Base-by-base conservation (phyloP, 1,140 invertebrate species). In the Plodia interpunctella region DNA sequence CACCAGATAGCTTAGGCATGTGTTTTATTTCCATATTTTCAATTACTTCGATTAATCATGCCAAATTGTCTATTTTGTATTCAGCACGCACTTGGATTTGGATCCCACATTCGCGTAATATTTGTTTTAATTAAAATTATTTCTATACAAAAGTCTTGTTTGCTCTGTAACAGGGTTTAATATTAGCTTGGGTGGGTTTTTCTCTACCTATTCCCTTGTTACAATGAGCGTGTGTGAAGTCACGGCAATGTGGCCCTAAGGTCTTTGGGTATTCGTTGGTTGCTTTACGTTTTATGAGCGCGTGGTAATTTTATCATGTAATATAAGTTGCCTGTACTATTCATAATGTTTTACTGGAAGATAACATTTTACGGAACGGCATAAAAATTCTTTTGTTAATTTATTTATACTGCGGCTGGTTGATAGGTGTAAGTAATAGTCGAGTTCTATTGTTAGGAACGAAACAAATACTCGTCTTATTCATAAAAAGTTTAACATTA, bases 181-280 rank as follows among this genome's bases (percentile, higher is more conserved):
- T 72, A 77, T 75, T 74, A 72, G 63, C 70, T 66, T 51, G 63
- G 65, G 69, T 58, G 71, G 76, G 72, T 74, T 82, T 77, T 76
- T 79, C 68, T 83, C 68, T 83, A 80, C 78, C 75, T 80, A 76
- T 73, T 71, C 62, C 56, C 54, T 64, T 62, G 73, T 83, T 79
- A 70, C 58, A 59, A 66, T 70, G 60, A 70, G 76, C 74, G 78
- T 77, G 72, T 79, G 74, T 74, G 67, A 59, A 77, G 80, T 79
- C 78, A 83, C 80, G 74, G 74, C 74, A 72, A 74, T 66, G 66
- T 65, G 55, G 30, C 60, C 60, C 60, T 60, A 57, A 49, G 57
- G 68, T 78, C 63, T 68, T 76, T 74, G 67, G n/a, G 65, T 72
- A 74, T 80, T 74, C 71, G 57, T 66, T 51, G 57, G 62, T 30